Evolutionary conservation across 2,797 vertebrate species (phyloP), one percentile per base, ranked within the genome.

Genomic region (Schizothorax lantsangensis): DNA sequence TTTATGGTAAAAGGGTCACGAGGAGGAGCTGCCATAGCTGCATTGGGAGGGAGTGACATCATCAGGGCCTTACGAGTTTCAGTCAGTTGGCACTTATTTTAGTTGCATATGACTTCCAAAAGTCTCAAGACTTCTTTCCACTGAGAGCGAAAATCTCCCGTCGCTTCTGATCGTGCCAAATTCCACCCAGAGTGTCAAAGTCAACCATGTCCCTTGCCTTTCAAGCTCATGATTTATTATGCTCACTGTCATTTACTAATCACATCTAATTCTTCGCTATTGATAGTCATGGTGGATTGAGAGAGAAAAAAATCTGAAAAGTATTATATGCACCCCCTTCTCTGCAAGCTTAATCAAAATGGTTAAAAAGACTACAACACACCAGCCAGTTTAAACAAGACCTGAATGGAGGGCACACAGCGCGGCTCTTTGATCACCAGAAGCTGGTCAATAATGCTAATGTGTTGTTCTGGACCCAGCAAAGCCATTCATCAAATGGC

Each of bases 1-100:
- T 95, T 95, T 94, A 92, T 93, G 93, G 94, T 92, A 95, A 95
- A 93, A 95, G 94, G 95, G 94, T 95, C 94, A 89, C 47, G 73
- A 92, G 93, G 92, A 94, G 93, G 93, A 94, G 93, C 92, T 92
- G 84, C 57, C 68, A 40, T 75, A 64, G 45, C 59, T 54, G 62
- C 33, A 83, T 30, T 45, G 79, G 90, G 88, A 91, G 89, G 88
- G 88, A 89, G 88, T 90, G 91, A 92, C 93, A 94, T 93, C 90
- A 90, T 79, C 79, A 83, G 75, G 89, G 91, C 89, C 87, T 89
- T 84, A 88, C 57, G 86, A 40, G 81, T 86, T 83, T 69, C 78
- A 87, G 68, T 73, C 54, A 75, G 74, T 69, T 52, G 82, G 88
- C 69, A 89, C 91, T 94, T 92, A 92, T 91, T 94, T 93, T 91